These are phyloP conservation scores for fruit fly (Drosophila melanogaster) DNA, from an alignment of 1,140 invertebrate species.

Conservation along the genomic window DNA sequence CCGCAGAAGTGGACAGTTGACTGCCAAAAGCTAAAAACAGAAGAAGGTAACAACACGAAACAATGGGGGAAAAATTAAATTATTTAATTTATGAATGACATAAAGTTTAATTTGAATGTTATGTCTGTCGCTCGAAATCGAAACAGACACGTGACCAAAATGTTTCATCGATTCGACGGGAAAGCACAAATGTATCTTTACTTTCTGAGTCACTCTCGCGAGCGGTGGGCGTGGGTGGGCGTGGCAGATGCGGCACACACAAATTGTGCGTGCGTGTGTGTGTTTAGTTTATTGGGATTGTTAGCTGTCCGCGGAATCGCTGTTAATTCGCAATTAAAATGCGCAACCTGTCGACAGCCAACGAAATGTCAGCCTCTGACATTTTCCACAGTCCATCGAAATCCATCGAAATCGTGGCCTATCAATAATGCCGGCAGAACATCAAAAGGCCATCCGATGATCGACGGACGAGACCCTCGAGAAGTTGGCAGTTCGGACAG, in stretches of 20 bases:
- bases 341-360: conserved; percentile 56
- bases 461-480: conserved; percentile 16
- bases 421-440: conserved; percentile 28
- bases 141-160: conserved; percentile 75
- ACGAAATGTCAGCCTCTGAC: conserved; percentile 53
- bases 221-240: conserved; percentile 4
- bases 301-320: conserved; percentile 73
- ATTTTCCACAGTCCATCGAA: conserved; percentile 29
- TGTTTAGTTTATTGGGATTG: conserved; percentile 72
- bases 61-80: conserved; percentile 19
- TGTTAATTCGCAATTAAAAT: conserved; percentile 78
- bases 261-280: conserved; percentile 33
- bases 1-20: conserved; percentile 16
- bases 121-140: conserved; percentile 58
- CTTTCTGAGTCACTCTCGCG: neutral
- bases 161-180: conserved; percentile 17
- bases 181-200: too few relatives aligned
- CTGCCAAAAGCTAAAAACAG: conserved; percentile 19
- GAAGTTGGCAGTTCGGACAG: conserved; percentile 6
- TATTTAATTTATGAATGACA: conserved; percentile 72
- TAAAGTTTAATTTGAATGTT: conserved; percentile 82
- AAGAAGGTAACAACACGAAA: conserved; percentile 24
- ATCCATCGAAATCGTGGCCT: conserved; percentile 16
- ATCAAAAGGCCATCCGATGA: conserved; percentile 19
- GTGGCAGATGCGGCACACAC: conserved; percentile 37